phyloP scores from a whole-genome alignment of 2,888 invertebrate genomes.

The Catocala nupta region DNA sequence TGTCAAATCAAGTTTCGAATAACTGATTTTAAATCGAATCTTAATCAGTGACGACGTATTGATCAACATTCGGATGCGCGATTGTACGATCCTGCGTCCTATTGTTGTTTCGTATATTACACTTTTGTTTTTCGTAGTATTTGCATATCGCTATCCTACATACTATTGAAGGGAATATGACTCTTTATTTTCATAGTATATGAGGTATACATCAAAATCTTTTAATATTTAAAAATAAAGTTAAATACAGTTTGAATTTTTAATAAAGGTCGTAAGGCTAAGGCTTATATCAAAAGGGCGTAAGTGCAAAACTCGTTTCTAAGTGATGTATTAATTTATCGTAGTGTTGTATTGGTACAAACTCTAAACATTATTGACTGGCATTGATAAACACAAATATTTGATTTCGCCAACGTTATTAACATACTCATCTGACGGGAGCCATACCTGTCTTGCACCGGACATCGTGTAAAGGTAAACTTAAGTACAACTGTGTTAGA shows the following conservation, averaged over 20 bases:
- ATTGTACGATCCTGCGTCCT: no score
- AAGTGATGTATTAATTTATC: slow-evolving; percentile 16
- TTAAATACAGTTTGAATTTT: background rate
- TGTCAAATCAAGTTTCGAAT: no score
- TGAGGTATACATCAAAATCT: no score
- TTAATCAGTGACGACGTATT: no score
- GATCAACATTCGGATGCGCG: no score
- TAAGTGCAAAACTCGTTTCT: slow-evolving; percentile 12
- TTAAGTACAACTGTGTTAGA: background rate
- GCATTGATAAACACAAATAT: slow-evolving; percentile 66
- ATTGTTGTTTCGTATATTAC: no score
- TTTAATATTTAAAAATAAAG: no score
- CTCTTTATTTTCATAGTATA: no score
- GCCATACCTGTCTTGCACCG: slow-evolving; percentile 45
- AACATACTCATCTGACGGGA: slow-evolving; percentile 59
- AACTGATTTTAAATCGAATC: no score
- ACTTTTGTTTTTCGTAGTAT: no score
- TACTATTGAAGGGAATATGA: no score
- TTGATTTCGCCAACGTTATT: slow-evolving; percentile 67
- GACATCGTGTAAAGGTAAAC: slow-evolving; percentile 31
- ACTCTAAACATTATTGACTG: slow-evolving; percentile 57
- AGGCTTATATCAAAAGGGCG: slow-evolving; percentile 4
- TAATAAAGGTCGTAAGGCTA: background rate
- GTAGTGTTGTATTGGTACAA: slow-evolving; percentile 11
- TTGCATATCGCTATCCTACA: no score